Conservation (phyloP, 2,797 vertebrate species). For the Sylvia borin region DNA sequence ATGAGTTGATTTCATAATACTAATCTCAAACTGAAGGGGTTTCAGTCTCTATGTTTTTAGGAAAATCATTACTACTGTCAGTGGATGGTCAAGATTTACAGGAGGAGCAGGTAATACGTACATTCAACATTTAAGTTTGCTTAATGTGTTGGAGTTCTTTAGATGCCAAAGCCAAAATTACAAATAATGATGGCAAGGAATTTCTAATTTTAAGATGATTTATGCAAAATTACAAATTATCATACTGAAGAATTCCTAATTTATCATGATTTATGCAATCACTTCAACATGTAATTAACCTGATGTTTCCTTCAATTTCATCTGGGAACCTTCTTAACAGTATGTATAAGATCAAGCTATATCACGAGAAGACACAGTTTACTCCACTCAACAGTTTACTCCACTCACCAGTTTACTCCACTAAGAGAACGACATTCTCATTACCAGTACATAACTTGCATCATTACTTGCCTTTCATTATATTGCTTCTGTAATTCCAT, state of each 20-base stretch:
- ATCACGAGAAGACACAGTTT: background rate
- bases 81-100: background rate
- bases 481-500: background rate
- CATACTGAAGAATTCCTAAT: background rate
- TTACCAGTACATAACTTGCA: background rate
- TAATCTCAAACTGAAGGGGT: constrained; percentile 18
- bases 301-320: background rate
- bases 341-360: constrained; percentile 43
- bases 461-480: background rate
- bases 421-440: background rate
- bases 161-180: background rate
- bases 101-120: background rate
- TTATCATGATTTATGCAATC: background rate
- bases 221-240: background rate
- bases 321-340: background rate
- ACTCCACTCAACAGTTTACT: background rate
- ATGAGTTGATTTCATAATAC: background rate
- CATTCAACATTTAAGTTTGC: background rate
- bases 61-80: background rate
- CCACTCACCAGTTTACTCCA: background rate
- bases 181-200: background rate
- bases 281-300: background rate
- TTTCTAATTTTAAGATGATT: background rate
- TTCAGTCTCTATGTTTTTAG: background rate
- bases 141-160: background rate